Evolutionary conservation across 2,113 vertebrate species (phyloP), one percentile per base, ranked within the genome.

Genomic region (Corythornis madagascariensis): DNA sequence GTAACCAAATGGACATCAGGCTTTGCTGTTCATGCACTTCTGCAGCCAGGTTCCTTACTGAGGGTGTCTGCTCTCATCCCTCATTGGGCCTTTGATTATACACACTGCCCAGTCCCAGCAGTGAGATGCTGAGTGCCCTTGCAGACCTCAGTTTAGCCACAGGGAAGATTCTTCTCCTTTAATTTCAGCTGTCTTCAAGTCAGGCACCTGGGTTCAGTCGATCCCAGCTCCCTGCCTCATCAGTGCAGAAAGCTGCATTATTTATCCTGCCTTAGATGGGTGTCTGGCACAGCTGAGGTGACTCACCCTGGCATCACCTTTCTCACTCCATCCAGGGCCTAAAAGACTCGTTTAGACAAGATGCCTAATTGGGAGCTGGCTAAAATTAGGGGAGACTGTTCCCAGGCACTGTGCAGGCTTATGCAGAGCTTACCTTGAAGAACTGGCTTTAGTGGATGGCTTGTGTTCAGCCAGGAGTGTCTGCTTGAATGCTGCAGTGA

Each of bases 341-440:
- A 74, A 86, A 53, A 81, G 56, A 71, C 90, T 63, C 11, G 33
- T 88, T 95, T 63, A 72, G 89, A 90, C n/a, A 53, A 75, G 73
- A 43, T 47, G 8, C 57, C 74, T 86, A 92, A 78, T 22, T 67
- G 50, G 74, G 43, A 91, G n/a, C 40, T 75, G 77, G 81, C 77
- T 78, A 38, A 78, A 81, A 75, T 80, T 53, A 75, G 45, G 76
- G n/a, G 52, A 75, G 74, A 6, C 3, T 31, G 28, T 26, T 93
- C 14, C 26, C 31, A 66, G 20, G 29, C 12, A 21, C 73, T n/a
- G 77, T 4, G 5, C 48, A 48, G 75, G 55, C 40, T 82, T 70
- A 16, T 0, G 0, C 35, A 70, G 79, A 43, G 61, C 21, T 82
- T 57, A 10, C 77, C 83, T 76, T 79, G 75, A 70, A 53, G 59